These are phyloP conservation scores for Tonatia bakeri DNA, from an alignment of 2,113 vertebrate species.

Conservation along the genomic window DNA sequence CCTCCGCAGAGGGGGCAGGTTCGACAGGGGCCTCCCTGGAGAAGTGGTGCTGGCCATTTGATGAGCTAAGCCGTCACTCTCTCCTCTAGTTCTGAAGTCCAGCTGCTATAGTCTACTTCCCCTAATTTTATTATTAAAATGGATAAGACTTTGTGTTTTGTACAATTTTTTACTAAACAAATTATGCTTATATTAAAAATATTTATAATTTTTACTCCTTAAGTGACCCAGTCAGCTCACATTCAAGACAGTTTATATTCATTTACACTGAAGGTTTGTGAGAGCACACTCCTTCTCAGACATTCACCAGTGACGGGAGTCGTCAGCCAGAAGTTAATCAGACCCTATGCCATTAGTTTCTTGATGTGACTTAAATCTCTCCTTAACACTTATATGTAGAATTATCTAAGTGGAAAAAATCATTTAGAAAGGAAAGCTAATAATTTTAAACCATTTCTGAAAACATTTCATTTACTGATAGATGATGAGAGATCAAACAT, in stretches of 20 bases:
- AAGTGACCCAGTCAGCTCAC: background rate
- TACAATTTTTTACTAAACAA: background rate
- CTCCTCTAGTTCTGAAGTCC: background rate
- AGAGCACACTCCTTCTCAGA: background rate
- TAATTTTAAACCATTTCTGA: background rate
- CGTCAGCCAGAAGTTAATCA: background rate
- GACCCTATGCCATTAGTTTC: background rate
- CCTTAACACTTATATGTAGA: conserved; percentile 26
- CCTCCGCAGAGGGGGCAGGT: background rate
- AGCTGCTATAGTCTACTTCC: background rate
- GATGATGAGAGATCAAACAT: background rate
- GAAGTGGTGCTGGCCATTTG: background rate
- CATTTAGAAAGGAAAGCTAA: background rate
- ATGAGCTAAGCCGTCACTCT: background rate
- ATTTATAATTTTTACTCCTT: background rate
- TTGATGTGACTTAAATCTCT: background rate
- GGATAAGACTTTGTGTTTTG: background rate
- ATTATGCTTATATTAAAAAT: background rate
- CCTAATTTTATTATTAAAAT: background rate
- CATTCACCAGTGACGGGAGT: background rate
- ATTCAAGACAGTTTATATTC: background rate
- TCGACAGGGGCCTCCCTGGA: background rate
- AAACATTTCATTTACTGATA: conserved; percentile 16
- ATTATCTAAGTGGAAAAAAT: background rate
- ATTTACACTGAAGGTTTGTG: background rate